Conservation (phyloP, 2,888 invertebrate genomes). For the Tyria jacobaeae region DNA sequence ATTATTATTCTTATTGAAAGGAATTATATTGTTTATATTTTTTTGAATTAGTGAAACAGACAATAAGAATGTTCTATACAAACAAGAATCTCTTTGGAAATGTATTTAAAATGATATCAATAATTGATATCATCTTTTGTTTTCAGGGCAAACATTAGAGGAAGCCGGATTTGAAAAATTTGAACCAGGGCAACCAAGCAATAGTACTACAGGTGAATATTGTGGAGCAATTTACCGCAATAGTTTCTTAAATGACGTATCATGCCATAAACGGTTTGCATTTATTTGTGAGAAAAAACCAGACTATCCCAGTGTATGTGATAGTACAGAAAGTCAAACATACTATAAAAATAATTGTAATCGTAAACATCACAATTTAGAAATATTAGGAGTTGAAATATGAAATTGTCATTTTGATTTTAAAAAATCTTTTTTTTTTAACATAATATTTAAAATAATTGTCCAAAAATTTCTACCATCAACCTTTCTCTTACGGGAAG, state of each 20-base stretch:
- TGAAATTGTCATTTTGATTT: no score
- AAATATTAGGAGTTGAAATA: no score
- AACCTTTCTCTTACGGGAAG: no score
- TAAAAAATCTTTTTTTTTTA: no score
- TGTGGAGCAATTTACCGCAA: slow-evolving; percentile 55
- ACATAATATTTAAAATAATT: no score
- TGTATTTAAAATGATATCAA: neutral
- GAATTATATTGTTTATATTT: no score
- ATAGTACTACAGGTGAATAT: slow-evolving; percentile 50
- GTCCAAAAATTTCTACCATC: no score
- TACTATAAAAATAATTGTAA: neutral
- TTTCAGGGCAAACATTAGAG: slow-evolving; percentile 55
- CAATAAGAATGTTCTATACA: no score
- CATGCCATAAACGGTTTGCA: slow-evolving; percentile 35
- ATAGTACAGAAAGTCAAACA: neutral
- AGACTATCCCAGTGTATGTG: slow-evolving; percentile 10
- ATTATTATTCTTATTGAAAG: no score
- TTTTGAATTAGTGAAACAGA: no score
- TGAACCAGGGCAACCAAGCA: slow-evolving; percentile 54
- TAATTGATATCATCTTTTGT: neutral
- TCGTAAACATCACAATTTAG: no score
- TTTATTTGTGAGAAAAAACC: slow-evolving; percentile 22
- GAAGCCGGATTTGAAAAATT: slow-evolving; percentile 59
- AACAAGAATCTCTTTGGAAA: neutral
- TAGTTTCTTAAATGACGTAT: slow-evolving; percentile 54